Evolutionary conservation across 2,797 vertebrate genomes (phyloP), one percentile per base, ranked within the genome.

Genomic region (Hypotaenidia philippensis): DNA sequence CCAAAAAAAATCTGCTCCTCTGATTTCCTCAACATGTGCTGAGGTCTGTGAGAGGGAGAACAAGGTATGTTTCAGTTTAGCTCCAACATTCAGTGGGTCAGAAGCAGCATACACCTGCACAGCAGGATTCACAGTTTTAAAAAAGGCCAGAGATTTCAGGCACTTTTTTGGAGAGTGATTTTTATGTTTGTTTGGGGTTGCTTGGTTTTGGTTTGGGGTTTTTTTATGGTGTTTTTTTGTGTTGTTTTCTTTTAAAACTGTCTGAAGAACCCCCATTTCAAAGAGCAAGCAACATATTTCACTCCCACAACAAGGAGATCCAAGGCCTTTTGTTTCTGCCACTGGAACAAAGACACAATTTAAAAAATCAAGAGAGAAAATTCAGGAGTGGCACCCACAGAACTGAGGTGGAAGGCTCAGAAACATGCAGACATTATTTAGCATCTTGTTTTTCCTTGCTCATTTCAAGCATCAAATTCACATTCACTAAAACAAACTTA

Each of bases 1-100:
- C 93, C 91, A 94, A 90, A 93, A 93, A 27, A 66, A 44, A 44
- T 44, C 36, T 6, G 40, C 25, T 84, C 55, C 83, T 89, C 61
- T 55, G 34, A 72, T 40, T 94, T 21, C 52, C 13, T 72, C 49
- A 38, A 61, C 25, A 8, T 57, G 22, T 61, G 45, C 71, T 65
- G 72, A 91, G 45, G 31, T 72, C 26, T 15, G 68, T 60, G 70
- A 89, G 50, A 63, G 19, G 38, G 50, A 77, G 27, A 56, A 52
- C 32, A 32, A 66, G 22, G 31, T 78, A 38, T 34, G 44, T 53
- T 93, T 68, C 26, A 0, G 13, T 93, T 85, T 22, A 61, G 29
- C 41, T 64, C 71, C 34, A 79, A 22, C 13, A 57, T 29, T 61
- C 50, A 72, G 68, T 47, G 66, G 57, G 47, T 65, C 76, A 83